Evolutionary conservation across 37 sponge, comb jelly and placozoan genomes (phyloP).

Genomic region (Spongilla lacustris): DNA sequence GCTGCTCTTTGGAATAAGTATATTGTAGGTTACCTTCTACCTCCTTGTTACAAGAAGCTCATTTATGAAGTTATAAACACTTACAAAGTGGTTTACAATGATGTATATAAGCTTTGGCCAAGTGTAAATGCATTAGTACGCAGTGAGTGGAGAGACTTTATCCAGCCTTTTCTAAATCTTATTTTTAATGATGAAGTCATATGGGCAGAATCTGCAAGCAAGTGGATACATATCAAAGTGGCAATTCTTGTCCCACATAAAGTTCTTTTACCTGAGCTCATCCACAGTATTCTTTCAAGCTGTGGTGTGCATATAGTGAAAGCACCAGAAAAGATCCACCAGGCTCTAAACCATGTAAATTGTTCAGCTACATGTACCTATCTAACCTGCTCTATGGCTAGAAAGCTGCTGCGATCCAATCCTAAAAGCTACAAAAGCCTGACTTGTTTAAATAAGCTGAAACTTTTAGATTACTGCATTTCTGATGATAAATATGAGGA

Average conservation of each 20-base stretch:
- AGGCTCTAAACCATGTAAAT: not conserved
- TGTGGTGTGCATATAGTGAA: conserved; percentile 32
- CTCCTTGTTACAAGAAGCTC: conserved; percentile 48
- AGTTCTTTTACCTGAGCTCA: not conserved
- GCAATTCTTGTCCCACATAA: not conserved
- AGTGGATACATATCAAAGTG: conserved; percentile 15
- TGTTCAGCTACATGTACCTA: not conserved
- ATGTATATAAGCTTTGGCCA: conserved; percentile 51
- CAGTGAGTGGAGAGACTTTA: conserved; percentile 17
- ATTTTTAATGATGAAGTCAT: conserved; percentile 11
- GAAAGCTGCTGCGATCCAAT: not conserved
- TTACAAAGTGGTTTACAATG: not conserved
- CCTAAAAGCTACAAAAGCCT: conserved; percentile 9
- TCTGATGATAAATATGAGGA: conserved; percentile 21
- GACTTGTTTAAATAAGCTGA: conserved; percentile 6
- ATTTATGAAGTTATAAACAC: conserved; percentile 19
- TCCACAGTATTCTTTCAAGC: not conserved
- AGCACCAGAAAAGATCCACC: conserved; percentile 2
- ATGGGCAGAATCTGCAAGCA: not conserved
- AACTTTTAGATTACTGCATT: conserved; percentile 52
- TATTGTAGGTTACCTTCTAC: conserved; percentile 34
- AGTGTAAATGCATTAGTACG: not conserved
- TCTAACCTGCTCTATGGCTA: conserved; percentile 10
- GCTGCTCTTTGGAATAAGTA: conserved; percentile 60
- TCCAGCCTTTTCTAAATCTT: conserved; percentile 1